Base-by-base conservation (phyloP, 2,888 invertebrate species). In the Coenonympha arcania region DNA sequence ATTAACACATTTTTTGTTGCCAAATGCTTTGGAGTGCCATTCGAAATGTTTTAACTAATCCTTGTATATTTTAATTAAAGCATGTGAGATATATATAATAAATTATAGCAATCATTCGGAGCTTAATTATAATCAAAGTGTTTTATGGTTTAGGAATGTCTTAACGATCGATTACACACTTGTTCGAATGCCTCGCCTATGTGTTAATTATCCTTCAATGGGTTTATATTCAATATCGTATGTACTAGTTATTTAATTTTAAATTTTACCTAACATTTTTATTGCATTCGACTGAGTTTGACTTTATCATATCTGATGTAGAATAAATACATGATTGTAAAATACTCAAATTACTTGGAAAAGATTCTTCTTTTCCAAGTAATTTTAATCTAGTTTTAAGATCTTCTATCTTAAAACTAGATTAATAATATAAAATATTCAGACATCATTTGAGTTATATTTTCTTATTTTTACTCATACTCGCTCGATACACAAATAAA, bases 101-200 rank as follows among this genome's bases (percentile, higher is more conserved):
- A 18, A 41, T 41, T 41, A 41, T 9, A 41, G 28, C 41, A 44
- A 44, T 34, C 20, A 22, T 20, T 33, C 30, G 13, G 18, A 31
- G 31, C 9, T 26, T 33, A 28, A 48, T 9, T 28, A 28, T 48
- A 42, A 36, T 28, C n/a, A 13, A 43, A 31, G 24, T 19, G 33
- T 43, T 41, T 34, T 44, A 43, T 50, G 26, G 24, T 31, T 48
- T 30, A 30, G 37, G 36, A 41, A 54, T 48, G 48, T 50, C 33
- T 48, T 49, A 49, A 54, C 37, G 36, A 50, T 34, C 48, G 41
- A 54, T 48, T 54, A 50, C 39, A 48, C 41, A 50, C 48, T 22
- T 37, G 28, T 30, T 16, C 50, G 33, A 24, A 53, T 46, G 31
- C 24, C 19, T 20, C 8, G 15, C 37, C 16, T 43, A 37, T 37